A percentile compares a stretch with the other conserved stretches of the same genome.
Evolutionary conservation across 2,113 vertebrate species (phyloP).

Genomic region (Carassius auratus): DNA sequence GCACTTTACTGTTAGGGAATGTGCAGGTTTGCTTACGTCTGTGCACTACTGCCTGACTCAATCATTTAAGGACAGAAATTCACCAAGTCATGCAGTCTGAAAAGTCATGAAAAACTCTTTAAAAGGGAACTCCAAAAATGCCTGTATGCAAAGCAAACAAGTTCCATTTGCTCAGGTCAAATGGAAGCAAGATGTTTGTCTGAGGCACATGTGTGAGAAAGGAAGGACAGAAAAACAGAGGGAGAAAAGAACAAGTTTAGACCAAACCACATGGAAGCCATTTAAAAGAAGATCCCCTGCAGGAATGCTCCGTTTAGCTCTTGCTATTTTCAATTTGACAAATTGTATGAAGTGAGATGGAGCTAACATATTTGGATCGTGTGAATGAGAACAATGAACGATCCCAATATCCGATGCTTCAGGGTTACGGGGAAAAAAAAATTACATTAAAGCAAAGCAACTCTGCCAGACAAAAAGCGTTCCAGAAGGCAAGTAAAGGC

Average conservation of each 20-base stretch:
- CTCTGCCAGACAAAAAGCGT: not conserved
- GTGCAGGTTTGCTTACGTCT: not conserved
- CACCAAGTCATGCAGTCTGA: conserved; percentile 8
- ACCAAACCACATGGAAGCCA: not conserved
- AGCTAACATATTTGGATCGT: not conserved
- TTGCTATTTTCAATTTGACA: not conserved
- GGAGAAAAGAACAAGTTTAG: not conserved
- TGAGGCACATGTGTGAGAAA: not conserved
- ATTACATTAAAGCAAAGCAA: not conserved
- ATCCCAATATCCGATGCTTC: not conserved
- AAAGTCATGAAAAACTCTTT: not conserved
- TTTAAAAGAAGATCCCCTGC: not conserved
- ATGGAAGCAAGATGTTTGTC: conserved; percentile 14
- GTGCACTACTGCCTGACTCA: conserved; percentile 14
- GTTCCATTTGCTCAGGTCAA: conserved; percentile 6
- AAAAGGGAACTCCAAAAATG: conserved; percentile 4
- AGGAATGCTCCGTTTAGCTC: not conserved
- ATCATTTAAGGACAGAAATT: not conserved
- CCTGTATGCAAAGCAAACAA: not conserved
- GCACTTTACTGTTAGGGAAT: not conserved
- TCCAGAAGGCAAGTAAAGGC: conserved; percentile 3
- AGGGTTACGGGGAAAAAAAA: not conserved
- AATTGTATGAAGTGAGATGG: not conserved
- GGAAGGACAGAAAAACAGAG: not conserved
- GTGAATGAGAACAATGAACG: not conserved